Evolutionary conservation across 2,888 invertebrate genomes (phyloP).

Genomic region (Listrodromus nycthemerus): DNA sequence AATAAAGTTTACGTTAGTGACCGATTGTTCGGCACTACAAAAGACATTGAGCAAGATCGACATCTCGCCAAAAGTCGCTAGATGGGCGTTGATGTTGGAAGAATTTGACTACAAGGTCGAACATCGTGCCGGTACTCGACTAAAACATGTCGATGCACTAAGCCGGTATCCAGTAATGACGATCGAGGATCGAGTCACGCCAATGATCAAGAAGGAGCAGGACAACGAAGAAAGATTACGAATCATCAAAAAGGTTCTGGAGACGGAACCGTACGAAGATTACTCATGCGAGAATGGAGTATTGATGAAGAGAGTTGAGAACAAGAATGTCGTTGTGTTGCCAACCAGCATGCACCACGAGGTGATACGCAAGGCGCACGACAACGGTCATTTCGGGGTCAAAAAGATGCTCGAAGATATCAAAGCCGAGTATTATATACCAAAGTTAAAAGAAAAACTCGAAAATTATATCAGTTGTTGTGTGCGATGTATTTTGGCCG

Average conservation of each 20-base stretch:
- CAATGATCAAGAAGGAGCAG: slow-evolving; percentile 41
- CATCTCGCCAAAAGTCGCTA: not conserved
- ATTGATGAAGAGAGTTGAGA: slow-evolving; percentile 37
- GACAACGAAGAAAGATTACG: slow-evolving; percentile 59
- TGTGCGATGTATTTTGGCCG: slow-evolving; percentile 72
- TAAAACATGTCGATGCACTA: slow-evolving; percentile 47
- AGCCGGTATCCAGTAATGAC: slow-evolving; percentile 60
- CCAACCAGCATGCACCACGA: slow-evolving; percentile 49
- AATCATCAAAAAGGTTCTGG: slow-evolving; percentile 56
- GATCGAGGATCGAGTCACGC: slow-evolving; percentile 38
- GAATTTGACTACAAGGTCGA: slow-evolving; percentile 17
- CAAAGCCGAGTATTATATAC: slow-evolving; percentile 59
- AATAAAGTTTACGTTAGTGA: slow-evolving; percentile 7
- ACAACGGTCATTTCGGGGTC: slow-evolving; percentile 56
- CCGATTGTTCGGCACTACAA: slow-evolving; percentile 5
- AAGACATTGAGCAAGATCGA: slow-evolving; percentile 20
- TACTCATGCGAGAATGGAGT: slow-evolving; percentile 51
- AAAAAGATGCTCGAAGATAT: slow-evolving; percentile 56
- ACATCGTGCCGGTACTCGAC: slow-evolving; percentile 12
- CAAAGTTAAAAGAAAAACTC: slow-evolving; percentile 55
- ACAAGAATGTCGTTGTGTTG: slow-evolving; percentile 37
- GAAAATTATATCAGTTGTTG: slow-evolving; percentile 65
- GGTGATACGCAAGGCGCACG: slow-evolving; percentile 56
- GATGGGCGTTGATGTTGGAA: slow-evolving; percentile 3
- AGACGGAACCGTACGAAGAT: slow-evolving; percentile 55